phyloP scores from a whole-genome alignment of 1,140 invertebrate species.

The Halesus radiatus region DNA sequence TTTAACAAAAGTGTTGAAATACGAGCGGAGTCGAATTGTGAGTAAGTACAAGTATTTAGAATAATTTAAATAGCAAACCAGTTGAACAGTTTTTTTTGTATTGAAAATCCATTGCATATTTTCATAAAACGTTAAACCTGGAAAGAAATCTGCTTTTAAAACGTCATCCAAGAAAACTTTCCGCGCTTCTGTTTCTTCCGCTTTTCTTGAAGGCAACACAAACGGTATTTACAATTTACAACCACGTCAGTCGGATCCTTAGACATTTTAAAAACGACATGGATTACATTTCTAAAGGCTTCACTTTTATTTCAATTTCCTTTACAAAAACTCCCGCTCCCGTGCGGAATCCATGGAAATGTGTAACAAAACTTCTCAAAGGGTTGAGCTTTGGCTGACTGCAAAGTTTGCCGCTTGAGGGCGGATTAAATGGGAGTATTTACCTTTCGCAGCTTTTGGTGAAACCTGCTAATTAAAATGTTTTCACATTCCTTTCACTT shows the following conservation, averaged over 20 bases:
- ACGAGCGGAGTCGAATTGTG: too few species aligned
- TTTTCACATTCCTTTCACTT: slow-evolving; percentile 16
- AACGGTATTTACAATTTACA: background rate
- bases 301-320: slow-evolving; percentile 16
- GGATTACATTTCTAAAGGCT: slow-evolving; percentile 20
- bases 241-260: background rate
- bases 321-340: slow-evolving; percentile 8
- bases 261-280: slow-evolving; percentile 4
- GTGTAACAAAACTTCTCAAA: slow-evolving; percentile 20
- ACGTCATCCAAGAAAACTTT: too few species aligned
- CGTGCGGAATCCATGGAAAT: slow-evolving; percentile 5
- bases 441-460: slow-evolving; percentile 19
- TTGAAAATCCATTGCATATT: too few species aligned
- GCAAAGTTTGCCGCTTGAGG: slow-evolving; percentile 10
- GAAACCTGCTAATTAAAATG: slow-evolving; percentile 27
- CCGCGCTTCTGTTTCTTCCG: too few species aligned
- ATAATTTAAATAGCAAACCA: too few species aligned
- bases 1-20: too few species aligned
- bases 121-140: too few species aligned
- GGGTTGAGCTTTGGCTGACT: slow-evolving; percentile 14
- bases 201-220: too few species aligned
- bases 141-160: too few species aligned
- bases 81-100: too few species aligned
- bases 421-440: slow-evolving; percentile 25
- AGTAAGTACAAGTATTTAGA: too few species aligned